Evolutionary conservation across 2,797 vertebrate species (phyloP), one percentile per base, ranked within the genome.

Genomic region (Micropoecilia bifurca): DNA sequence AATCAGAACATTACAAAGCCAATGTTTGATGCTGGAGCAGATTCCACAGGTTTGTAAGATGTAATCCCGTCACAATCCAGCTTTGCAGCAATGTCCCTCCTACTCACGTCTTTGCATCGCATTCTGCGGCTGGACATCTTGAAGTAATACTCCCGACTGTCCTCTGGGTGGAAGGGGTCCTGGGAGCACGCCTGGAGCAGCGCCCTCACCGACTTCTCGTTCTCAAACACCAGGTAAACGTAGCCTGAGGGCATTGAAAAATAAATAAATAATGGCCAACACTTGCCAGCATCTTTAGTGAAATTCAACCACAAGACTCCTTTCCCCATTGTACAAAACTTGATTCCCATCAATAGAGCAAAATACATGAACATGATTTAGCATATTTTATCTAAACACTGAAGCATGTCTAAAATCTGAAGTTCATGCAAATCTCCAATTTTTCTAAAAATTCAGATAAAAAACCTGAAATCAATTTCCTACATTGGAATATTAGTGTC

Each of bases 81-180:
- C 7, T 25, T 53, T 25, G 50, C 3, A 2, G 1, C 7, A 25
- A 53, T 9, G 22, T 69, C 18, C 0, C 57, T 75, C 77, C 13
- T 57, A 92, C 97, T 96, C 93, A 98, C 99, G 94, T 99, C 98
- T 91, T 99, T 99, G 95, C 98, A 99, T 89, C 98, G 96, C 98
- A 99, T 99, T 87, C 99, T 97, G 87, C 99, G 97, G 92, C 98
- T 99, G 78, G 99, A 99, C 98, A 99, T 99, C 95, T 99, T 99
- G 93, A 98, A 99, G 91, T 99, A 99, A 91, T 99, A 99, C 82
- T 99, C 99, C 6, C 98, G 95, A 85, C 96, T 96, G 80, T 98
- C 97, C 0, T 98, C 98, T 0, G 97, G 97, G 91, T 98, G 98
- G 80, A 99, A 96, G 0, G 98, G 96, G 90, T 99, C 98, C 84